Percentiles rank a stretch among this genome's conserved stretches.
These are phyloP conservation scores for Akabosia matsudoensis DNA, from an alignment of 1,140 invertebrate genomes.

Conservation along the genomic window DNA sequence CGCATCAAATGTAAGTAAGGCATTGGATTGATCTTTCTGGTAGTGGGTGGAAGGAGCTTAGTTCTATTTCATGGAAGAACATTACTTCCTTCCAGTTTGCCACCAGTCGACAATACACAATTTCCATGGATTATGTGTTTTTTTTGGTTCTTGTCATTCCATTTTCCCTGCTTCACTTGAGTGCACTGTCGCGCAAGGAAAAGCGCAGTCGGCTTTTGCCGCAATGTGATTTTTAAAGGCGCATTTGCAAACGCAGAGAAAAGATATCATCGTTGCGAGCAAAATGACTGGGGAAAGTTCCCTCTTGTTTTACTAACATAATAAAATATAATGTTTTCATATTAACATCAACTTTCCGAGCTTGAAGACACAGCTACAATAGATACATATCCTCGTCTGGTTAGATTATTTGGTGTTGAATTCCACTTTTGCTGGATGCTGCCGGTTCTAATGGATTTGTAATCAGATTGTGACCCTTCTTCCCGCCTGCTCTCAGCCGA, in stretches of 20 bases:
- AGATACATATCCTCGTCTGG: background rate
- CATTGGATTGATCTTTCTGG: background rate
- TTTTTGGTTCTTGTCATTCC: too few relatives aligned
- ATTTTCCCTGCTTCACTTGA: too few relatives aligned
- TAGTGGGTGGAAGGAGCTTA: background rate
- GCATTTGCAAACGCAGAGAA: background rate
- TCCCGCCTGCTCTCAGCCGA: background rate
- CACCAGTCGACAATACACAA: background rate
- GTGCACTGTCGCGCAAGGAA: too few relatives aligned
- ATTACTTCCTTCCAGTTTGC: background rate
- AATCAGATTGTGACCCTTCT: constrained; percentile 48
- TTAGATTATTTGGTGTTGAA: constrained; percentile 43
- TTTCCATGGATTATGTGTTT: constrained; percentile 3
- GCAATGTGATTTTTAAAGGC: too few relatives aligned
- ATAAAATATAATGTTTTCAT: background rate
- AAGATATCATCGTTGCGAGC: background rate
- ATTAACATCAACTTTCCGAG: background rate
- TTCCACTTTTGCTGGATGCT: constrained; percentile 39
- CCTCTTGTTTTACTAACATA: background rate
- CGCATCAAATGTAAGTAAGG: background rate
- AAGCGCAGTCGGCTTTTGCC: too few relatives aligned
- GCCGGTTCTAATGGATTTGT: constrained; percentile 44
- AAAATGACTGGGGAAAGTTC: constrained; percentile 16
- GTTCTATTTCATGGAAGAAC: background rate
- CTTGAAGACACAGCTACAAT: background rate